Evolutionary conservation across 2,113 vertebrate genomes (phyloP).

Genomic region (Otis tarda): DNA sequence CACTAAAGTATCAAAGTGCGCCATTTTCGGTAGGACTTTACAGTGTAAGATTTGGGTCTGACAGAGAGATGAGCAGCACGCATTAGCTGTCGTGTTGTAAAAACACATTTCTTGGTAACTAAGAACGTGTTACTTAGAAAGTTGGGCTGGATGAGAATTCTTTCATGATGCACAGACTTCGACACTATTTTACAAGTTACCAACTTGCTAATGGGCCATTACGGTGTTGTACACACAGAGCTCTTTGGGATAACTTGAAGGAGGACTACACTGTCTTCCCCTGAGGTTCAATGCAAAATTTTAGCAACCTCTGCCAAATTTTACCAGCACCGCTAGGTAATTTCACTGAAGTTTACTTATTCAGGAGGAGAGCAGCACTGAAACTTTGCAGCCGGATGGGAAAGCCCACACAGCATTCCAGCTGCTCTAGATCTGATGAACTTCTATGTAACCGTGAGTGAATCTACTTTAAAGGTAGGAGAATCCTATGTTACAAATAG

Average conservation of each 20-base stretch:
- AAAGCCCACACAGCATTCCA: neutral
- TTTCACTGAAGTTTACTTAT: neutral
- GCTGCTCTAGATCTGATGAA: neutral
- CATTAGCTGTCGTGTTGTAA: neutral
- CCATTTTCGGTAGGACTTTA: neutral
- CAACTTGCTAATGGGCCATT: neutral
- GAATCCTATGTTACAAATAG: neutral
- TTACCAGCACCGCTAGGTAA: neutral
- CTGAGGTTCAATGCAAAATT: neutral
- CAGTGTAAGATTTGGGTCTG: neutral
- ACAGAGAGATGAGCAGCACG: accelerated
- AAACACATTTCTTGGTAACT: neutral
- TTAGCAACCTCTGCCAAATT: neutral
- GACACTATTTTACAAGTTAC: neutral
- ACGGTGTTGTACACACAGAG: neutral
- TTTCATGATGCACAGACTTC: neutral
- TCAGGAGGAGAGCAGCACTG: neutral
- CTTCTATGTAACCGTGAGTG: neutral
- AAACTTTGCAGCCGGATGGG: neutral
- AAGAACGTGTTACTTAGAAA: neutral
- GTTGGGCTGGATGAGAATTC: neutral
- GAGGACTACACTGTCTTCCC: neutral
- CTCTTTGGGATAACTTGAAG: neutral
- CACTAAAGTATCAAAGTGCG: neutral
- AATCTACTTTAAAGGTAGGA: neutral